Percentiles rank a stretch among this genome's conserved stretches.
Conservation (phyloP, 2,888 invertebrate genomes). For the Lithosia quadra region DNA sequence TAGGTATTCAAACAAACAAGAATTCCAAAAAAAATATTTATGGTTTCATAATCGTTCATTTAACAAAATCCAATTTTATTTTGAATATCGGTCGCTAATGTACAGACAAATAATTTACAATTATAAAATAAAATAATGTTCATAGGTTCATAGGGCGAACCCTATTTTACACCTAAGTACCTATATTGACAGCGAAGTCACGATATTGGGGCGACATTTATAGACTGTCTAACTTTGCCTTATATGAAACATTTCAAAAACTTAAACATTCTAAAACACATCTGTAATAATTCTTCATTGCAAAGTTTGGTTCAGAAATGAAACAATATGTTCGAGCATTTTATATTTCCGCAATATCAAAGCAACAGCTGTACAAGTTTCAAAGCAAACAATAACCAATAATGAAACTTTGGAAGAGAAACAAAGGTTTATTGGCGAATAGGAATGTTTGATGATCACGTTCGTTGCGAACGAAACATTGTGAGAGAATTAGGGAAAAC, state of each 20-base stretch:
- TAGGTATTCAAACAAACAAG: too few species aligned
- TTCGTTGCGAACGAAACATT: neutral
- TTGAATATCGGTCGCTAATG: too few species aligned
- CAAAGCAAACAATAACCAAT: neutral
- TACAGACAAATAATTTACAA: too few species aligned
- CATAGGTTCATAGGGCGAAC: too few species aligned
- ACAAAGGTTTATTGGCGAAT: neutral
- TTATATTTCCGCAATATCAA: neutral
- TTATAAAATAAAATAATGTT: too few species aligned
- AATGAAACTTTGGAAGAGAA: neutral
- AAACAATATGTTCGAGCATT: neutral
- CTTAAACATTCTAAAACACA: neutral
- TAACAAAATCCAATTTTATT: too few species aligned
- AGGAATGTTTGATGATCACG: neutral
- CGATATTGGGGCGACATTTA: too few species aligned
- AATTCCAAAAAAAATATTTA: too few species aligned
- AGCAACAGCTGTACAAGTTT: slow-evolving; percentile 2
- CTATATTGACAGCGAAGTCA: too few species aligned
- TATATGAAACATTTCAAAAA: neutral
- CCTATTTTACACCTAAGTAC: too few species aligned
- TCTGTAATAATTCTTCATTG: neutral
- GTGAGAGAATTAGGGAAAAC: neutral
- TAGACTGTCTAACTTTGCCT: too few species aligned
- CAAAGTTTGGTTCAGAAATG: neutral
- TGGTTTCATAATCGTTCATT: too few species aligned